Evolutionary conservation across 2,113 vertebrate genomes (phyloP).

Genomic region (Hypanus sabinus): DNA sequence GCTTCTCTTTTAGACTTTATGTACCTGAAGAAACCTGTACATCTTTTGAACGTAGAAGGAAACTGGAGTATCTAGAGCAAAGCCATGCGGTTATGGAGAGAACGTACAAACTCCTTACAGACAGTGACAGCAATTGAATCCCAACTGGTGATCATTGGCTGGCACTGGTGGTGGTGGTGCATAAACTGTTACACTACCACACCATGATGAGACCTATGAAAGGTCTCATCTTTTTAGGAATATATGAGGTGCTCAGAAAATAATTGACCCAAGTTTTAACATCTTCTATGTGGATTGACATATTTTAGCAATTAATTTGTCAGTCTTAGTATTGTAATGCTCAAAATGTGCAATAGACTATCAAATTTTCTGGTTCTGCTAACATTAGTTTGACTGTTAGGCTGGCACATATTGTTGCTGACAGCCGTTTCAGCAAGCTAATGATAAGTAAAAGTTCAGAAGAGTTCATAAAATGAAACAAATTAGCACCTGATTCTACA

Average conservation of each 20-base stretch:
- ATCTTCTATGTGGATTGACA: background rate
- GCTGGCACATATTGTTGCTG: conserved; percentile 22
- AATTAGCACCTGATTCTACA: conserved; percentile 2
- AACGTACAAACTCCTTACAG: too few relatives aligned
- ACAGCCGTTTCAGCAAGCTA: conserved; percentile 3
- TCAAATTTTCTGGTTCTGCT: background rate
- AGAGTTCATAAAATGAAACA: conserved; percentile 11
- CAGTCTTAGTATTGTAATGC: conserved; percentile 24
- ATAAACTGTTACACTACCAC: too few relatives aligned
- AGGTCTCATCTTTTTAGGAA: too few relatives aligned
- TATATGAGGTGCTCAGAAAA: background rate
- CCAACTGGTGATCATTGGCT: too few relatives aligned
- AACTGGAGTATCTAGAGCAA: too few relatives aligned
- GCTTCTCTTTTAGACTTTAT: too few relatives aligned
- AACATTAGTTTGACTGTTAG: background rate
- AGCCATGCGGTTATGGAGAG: too few relatives aligned
- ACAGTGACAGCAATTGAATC: too few relatives aligned
- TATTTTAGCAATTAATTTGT: background rate
- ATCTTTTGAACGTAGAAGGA: too few relatives aligned
- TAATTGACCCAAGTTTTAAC: background rate
- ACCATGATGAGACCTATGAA: too few relatives aligned
- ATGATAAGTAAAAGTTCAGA: conserved; percentile 9
- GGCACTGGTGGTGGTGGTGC: too few relatives aligned
- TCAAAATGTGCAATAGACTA: background rate
- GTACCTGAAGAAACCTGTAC: too few relatives aligned